Conservation (phyloP, 2,113 vertebrate genomes). For the Oryzias javanicus region DNA sequence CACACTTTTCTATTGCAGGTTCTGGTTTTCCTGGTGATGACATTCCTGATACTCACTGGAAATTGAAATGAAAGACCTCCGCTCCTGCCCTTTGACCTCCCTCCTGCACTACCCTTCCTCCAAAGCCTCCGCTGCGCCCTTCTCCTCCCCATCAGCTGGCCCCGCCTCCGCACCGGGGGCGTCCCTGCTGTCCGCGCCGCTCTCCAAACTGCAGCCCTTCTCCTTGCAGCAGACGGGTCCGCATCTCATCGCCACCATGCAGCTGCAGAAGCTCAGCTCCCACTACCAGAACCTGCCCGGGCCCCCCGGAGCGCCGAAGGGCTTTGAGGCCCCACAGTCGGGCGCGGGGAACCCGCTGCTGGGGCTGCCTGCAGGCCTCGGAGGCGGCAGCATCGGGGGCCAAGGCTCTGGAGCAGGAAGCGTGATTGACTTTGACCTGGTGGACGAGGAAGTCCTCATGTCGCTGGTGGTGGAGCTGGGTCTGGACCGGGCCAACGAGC, state of each 20-base stretch:
- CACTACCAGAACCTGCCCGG: constrained; percentile 77
- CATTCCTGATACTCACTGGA: constrained; percentile 64
- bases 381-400: constrained; percentile 39
- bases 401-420: constrained; percentile 47
- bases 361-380: constrained; percentile 38
- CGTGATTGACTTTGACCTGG: constrained; percentile 79
- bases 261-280: constrained; percentile 85
- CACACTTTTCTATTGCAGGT: constrained; percentile 29
- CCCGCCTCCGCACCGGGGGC: constrained; percentile 53
- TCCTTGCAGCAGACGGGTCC: constrained; percentile 70
- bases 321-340: constrained; percentile 21
- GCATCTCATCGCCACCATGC: constrained; percentile 81
- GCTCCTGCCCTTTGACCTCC: constrained; percentile 68
- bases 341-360: constrained; percentile 53
- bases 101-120: constrained; percentile 73
- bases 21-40: constrained; percentile 69
- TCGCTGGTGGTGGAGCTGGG: constrained; percentile 84
- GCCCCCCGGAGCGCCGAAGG: constrained; percentile 48
- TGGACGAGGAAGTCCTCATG: constrained; percentile 85
- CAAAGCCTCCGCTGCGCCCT: constrained; percentile 66
- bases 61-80: constrained; percentile 75
- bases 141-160: constrained; percentile 58
- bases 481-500: constrained; percentile 82
- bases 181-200: constrained; percentile 47
- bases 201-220: constrained; percentile 75